Conservation (phyloP, 2,797 vertebrate species). For the Rhadinocentrus ornatus region DNA sequence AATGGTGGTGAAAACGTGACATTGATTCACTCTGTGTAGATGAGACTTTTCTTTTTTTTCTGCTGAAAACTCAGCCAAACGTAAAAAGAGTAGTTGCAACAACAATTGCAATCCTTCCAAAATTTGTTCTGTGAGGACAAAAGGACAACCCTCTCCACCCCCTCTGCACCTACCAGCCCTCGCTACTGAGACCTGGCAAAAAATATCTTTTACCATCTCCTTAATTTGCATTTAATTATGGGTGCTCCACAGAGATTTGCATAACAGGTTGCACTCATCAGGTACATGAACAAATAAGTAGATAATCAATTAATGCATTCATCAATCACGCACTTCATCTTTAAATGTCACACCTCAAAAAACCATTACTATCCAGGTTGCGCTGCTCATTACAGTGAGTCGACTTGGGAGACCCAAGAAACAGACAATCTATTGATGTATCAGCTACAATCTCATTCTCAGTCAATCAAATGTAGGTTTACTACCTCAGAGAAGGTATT, state of each 20-base stretch:
- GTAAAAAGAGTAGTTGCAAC: constrained; percentile 65
- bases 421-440: constrained; percentile 58
- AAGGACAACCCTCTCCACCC: constrained; percentile 40
- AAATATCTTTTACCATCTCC: constrained; percentile 50
- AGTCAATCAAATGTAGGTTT: constrained; percentile 73
- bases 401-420: constrained; percentile 54
- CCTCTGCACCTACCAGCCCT: not conserved
- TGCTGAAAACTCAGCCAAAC: constrained; percentile 72
- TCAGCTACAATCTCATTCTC: constrained; percentile 61
- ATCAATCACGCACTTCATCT: constrained; percentile 74
- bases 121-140: constrained; percentile 62
- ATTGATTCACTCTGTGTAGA: constrained; percentile 76
- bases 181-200: constrained; percentile 36
- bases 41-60: constrained; percentile 26
- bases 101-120: constrained; percentile 68
- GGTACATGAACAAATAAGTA: constrained; percentile 73
- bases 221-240: constrained; percentile 80
- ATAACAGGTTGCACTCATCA: constrained; percentile 75
- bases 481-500: constrained; percentile 64
- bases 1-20: constrained; percentile 68
- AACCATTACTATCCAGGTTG: constrained; percentile 61
- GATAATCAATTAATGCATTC: constrained; percentile 76
- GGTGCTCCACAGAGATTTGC: constrained; percentile 64
- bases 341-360: constrained; percentile 69
- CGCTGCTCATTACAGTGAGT: constrained; percentile 47